Evolutionary conservation across 1,140 invertebrate genomes (phyloP).

Genomic region (Panulirus ornatus): DNA sequence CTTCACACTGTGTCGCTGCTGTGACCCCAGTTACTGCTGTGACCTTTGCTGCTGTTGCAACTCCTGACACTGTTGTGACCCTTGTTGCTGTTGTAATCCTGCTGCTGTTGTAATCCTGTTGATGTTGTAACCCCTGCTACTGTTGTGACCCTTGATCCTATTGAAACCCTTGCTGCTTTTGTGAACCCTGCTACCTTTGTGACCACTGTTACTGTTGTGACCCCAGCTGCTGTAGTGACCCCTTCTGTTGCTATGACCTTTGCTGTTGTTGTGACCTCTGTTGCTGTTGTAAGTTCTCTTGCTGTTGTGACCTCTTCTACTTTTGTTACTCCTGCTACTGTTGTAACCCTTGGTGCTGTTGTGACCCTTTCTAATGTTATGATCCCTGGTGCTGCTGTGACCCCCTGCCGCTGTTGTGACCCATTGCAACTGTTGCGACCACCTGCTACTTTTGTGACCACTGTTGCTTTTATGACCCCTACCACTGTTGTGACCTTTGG

Average conservation of each 20-base stretch:
- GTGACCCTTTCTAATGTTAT: background rate
- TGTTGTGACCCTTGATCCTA: background rate
- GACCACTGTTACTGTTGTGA: too few relatives aligned
- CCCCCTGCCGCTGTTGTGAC: too few relatives aligned
- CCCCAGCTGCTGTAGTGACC: too few relatives aligned
- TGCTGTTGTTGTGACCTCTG: background rate
- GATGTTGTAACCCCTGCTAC: background rate
- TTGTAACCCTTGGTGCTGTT: background rate
- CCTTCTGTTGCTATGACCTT: too few relatives aligned
- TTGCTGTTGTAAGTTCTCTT: background rate
- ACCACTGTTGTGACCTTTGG: too few relatives aligned
- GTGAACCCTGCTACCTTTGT: too few relatives aligned
- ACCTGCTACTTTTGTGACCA: too few relatives aligned
- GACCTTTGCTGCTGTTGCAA: background rate
- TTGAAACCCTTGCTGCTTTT: background rate
- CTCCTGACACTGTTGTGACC: background rate
- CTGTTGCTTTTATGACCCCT: too few relatives aligned
- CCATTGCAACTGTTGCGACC: too few relatives aligned
- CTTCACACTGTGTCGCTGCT: too few relatives aligned
- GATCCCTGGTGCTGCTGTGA: background rate
- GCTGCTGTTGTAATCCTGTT: background rate
- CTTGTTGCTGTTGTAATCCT: background rate
- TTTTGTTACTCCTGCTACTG: background rate
- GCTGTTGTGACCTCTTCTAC: background rate
- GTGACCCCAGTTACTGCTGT: background rate